Evolutionary conservation across 37 sponge, comb jelly and placozoan genomes (phyloP).

Genomic region (Hormiphora californensis): DNA sequence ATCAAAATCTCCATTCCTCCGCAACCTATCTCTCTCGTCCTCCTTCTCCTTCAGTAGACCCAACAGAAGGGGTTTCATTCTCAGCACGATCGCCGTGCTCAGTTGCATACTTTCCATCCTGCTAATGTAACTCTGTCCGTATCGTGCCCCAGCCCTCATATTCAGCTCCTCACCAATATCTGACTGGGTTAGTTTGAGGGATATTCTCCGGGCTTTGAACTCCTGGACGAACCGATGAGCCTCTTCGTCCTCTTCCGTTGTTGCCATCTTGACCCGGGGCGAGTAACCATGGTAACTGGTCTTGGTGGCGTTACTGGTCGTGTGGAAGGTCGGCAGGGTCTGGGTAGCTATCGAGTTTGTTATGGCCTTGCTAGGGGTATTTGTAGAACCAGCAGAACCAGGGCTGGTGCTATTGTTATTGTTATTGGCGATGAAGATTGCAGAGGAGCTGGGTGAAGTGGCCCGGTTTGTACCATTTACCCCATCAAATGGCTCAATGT

Average conservation of each 20-base stretch:
- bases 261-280: slow-evolving; percentile 40
- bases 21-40: slow-evolving; percentile 10
- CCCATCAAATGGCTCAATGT: slow-evolving; percentile 34
- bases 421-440: slow-evolving; percentile 10
- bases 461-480: not conserved
- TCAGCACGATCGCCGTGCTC: slow-evolving; percentile 43
- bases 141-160: slow-evolving; percentile 6
- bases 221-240: slow-evolving; percentile 46
- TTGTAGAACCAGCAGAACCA: too few species aligned
- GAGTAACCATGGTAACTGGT: slow-evolving; percentile 32
- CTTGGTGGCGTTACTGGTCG: not conserved
- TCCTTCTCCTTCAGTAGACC: slow-evolving; percentile 21
- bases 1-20: slow-evolving; percentile 22
- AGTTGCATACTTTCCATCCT: slow-evolving; percentile 51
- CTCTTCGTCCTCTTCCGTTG: slow-evolving; percentile 51
- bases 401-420: slow-evolving; percentile 18
- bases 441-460: not conserved
- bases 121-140: slow-evolving; percentile 48
- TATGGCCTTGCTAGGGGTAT: too few species aligned
- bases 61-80: slow-evolving; percentile 45
- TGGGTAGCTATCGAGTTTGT: not conserved
- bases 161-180: slow-evolving; percentile 53
- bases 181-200: slow-evolving; percentile 24
- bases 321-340: slow-evolving; percentile 33
- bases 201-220: slow-evolving; percentile 45